Evolutionary conservation across 2,888 invertebrate species (phyloP), one percentile per base, ranked within the genome.

Genomic region (Platynereis dumerilii): DNA sequence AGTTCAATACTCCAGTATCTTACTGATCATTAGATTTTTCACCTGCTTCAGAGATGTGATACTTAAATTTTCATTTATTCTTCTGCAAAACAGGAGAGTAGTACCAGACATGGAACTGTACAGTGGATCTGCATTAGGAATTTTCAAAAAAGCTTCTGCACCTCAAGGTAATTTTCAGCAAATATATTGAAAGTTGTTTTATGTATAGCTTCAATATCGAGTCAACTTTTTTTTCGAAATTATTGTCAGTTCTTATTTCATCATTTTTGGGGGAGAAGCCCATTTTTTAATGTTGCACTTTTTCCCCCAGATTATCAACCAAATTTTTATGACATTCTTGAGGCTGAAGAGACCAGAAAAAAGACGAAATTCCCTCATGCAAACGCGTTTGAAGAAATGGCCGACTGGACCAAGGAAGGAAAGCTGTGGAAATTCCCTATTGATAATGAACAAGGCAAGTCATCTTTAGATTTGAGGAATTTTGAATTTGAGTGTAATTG

Each of bases 351-450:
- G n/a, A 48, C 61, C 22, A 54, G 63, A 24, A 48, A 34, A 24
- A 20, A 42, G 28, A 56, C 55, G 2, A 64, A 39, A 24, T 28
- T 64, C 29, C 90, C 92, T 0, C 94, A 96, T 0, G 82, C 87
- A 10, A 98, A 97, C 86, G 91, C 91, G 78, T 96, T 93, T 83
- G 92, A 98, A 83, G 94, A 98, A 85, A 91, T 96, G 90, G 91
- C 93, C 56, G 81, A 89, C 60, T 96, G 96, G 96, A 98, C 98
- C 0, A 90, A 94, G 63, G 90, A 94, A 82, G 95, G 94, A 52
- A 96, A 95, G 85, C 84, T 97, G 17, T 99, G 98, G 98, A 90
- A 91, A 72, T 99, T 96, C 82, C 99, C 99, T 1, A 94, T 99
- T 69, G 88, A 99, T 83, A 99, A 99, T 86, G 98, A 99, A 85